These are phyloP conservation scores for Calosoma granatense DNA, from an alignment of 1,140 invertebrate species.

Conservation along the genomic window DNA sequence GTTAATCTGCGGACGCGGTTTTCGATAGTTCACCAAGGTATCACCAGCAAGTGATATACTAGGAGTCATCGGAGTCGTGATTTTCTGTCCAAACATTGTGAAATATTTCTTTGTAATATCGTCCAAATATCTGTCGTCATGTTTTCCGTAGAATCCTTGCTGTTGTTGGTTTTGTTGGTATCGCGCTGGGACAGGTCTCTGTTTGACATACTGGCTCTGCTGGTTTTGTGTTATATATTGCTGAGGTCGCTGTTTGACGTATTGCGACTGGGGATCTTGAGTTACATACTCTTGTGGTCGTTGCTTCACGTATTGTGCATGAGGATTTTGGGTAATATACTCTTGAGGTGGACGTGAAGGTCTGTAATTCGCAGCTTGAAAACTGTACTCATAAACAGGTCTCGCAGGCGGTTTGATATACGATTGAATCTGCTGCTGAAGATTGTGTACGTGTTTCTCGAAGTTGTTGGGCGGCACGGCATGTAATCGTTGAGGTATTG, in stretches of 20 bases:
- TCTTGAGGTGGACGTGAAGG: constrained; percentile 28
- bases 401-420: constrained; percentile 29
- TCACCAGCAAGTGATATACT: constrained; percentile 45
- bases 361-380: constrained; percentile 41
- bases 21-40: constrained; percentile 50
- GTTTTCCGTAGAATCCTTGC: constrained; percentile 57
- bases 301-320: constrained; percentile 18
- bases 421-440: constrained; percentile 6
- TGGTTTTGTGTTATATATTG: too few species aligned
- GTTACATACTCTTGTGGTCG: constrained; percentile 33
- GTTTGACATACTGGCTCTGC: constrained; percentile 19
- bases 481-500: constrained; percentile 26
- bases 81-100: constrained; percentile 62
- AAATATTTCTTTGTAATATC: constrained; percentile 68
- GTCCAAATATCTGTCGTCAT: constrained; percentile 57
- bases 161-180: constrained; percentile 22
- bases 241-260: constrained; percentile 36
- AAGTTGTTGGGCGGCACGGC: constrained; percentile 5
- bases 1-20: constrained; percentile 46
- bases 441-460: not conserved
- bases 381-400: constrained; percentile 49
- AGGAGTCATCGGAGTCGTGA: constrained; percentile 43
- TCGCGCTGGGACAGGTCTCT: constrained; percentile 13
- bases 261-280: constrained; percentile 28
- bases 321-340: constrained; percentile 32